phyloP scores from a whole-genome alignment of 2,888 invertebrate genomes.

The Andrena fulva region DNA sequence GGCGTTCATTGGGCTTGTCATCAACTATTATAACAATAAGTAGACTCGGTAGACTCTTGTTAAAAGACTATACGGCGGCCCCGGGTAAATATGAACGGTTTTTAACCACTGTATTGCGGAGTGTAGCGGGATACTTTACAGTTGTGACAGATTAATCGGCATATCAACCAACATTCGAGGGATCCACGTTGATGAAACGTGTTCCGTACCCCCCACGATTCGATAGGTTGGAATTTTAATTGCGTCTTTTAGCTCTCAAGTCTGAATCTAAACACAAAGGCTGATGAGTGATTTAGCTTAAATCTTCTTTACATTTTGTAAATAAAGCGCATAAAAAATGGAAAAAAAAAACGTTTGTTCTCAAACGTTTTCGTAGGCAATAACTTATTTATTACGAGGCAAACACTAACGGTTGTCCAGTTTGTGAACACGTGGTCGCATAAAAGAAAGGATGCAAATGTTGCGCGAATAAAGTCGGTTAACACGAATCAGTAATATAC shows the following conservation, averaged over 20 bases:
- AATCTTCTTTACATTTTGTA: slow-evolving; percentile 78
- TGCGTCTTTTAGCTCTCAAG: slow-evolving; percentile 51
- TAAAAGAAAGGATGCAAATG: slow-evolving; percentile 24
- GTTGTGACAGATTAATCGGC: slow-evolving; percentile 74
- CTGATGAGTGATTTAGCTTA: slow-evolving; percentile 66
- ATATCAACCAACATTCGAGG: slow-evolving; percentile 75
- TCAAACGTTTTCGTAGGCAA: slow-evolving; percentile 81
- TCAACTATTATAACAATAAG: no score
- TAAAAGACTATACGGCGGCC: no score
- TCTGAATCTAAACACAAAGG: slow-evolving; percentile 46
- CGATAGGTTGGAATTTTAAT: slow-evolving; percentile 42
- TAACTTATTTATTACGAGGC: slow-evolving; percentile 81
- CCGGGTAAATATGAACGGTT: background rate
- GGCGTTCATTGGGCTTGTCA: no score
- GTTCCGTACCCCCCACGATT: slow-evolving; percentile 12
- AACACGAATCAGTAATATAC: slow-evolving; percentile 57
- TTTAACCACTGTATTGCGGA: slow-evolving; percentile 35
- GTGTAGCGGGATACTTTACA: slow-evolving; percentile 62
- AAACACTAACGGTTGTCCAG: slow-evolving; percentile 26
- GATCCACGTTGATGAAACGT: slow-evolving; percentile 21
- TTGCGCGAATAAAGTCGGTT: slow-evolving; percentile 45
- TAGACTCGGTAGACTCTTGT: no score
- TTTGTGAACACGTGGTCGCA: slow-evolving; percentile 6
- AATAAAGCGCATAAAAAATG: slow-evolving; percentile 71
- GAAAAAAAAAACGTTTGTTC: slow-evolving; percentile 24